Evolutionary conservation across 2,797 vertebrate genomes (phyloP).

Genomic region (Lacerta bilineata): DNA sequence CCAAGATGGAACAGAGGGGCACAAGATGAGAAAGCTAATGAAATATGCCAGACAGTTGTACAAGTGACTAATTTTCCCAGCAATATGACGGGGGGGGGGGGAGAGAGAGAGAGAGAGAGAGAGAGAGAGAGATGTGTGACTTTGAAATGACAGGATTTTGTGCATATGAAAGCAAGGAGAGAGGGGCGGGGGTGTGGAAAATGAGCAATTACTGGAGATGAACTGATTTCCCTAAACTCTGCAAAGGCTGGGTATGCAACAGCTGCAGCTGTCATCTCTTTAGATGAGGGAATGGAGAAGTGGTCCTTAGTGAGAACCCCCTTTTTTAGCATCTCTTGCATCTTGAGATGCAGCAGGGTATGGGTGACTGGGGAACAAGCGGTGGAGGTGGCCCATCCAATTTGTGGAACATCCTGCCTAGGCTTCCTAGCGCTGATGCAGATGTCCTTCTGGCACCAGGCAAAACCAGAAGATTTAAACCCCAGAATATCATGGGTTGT

Average conservation of each 20-base stretch:
- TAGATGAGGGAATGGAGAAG: conserved; percentile 24
- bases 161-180: conserved; percentile 24
- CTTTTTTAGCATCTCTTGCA: too few relatives aligned
- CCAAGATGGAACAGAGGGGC: background rate
- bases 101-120: too few relatives aligned
- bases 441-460: background rate
- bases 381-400: background rate
- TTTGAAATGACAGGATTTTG: conserved; percentile 53
- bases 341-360: too few relatives aligned
- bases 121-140: background rate
- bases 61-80: conserved; percentile 1
- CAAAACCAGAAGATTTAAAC: background rate
- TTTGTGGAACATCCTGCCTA: background rate
- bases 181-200: background rate
- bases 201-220: conserved; percentile 24
- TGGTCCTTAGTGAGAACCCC: background rate
- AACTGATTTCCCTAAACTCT: conserved; percentile 44
- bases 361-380: too few relatives aligned
- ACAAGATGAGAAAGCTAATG: conserved; percentile 47
- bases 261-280: conserved; percentile 25
- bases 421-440: background rate
- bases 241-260: background rate
- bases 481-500: background rate
- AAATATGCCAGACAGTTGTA: background rate
- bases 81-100: background rate